phyloP scores from a whole-genome alignment of 2,113 vertebrate species.

The Pavo muticus region DNA sequence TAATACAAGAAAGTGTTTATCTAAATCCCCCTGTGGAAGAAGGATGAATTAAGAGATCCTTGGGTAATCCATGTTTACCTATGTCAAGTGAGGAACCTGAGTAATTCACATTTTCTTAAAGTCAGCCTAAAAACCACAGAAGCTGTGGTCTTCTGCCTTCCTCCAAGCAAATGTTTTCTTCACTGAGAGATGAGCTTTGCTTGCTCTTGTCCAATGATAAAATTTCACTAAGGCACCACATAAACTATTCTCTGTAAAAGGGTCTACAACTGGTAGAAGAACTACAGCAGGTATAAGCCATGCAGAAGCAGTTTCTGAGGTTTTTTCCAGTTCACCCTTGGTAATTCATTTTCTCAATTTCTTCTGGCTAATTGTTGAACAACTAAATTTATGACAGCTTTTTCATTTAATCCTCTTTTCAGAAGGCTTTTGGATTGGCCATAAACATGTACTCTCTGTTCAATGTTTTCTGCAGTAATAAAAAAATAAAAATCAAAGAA shows the following conservation, averaged over 20 bases:
- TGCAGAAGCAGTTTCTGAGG: conserved; percentile 30
- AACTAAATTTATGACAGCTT: conserved; percentile 26
- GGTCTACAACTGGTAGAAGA: neutral
- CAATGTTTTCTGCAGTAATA: neutral
- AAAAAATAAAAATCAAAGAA: neutral
- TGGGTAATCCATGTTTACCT: neutral
- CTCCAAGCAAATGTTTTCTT: neutral
- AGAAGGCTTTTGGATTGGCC: conserved; percentile 13
- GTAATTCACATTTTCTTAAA: neutral
- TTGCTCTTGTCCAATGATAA: neutral
- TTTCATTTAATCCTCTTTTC: conserved; percentile 56
- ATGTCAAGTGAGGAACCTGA: neutral
- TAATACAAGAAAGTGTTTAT: neutral
- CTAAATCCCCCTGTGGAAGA: neutral
- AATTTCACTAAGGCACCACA: neutral
- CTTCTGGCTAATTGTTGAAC: conserved; percentile 15
- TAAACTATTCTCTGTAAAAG: neutral
- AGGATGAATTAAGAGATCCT: neutral
- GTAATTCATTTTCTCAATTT: conserved; percentile 33
- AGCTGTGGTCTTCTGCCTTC: neutral
- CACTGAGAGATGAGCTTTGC: neutral
- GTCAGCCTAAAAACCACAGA: neutral
- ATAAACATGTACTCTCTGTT: neutral
- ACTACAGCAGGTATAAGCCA: neutral
- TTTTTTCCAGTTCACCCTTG: conserved; percentile 18